Percentiles rank a stretch among this genome's conserved stretches.
phyloP scores from a whole-genome alignment of 1,140 invertebrate genomes.

The Hycleus phaleratus region DNA sequence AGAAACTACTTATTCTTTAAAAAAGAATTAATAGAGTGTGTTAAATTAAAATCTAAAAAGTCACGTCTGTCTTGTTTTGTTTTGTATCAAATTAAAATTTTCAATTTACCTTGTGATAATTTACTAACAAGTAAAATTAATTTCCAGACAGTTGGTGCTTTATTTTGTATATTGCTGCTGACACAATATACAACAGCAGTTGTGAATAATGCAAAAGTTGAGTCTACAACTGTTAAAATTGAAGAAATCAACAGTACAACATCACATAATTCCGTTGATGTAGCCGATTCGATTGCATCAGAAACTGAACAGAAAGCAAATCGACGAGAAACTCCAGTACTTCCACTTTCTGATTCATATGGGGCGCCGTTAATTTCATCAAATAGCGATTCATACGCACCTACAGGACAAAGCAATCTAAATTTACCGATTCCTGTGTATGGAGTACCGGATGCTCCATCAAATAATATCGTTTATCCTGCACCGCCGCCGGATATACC shows the following conservation, averaged over 20 bases:
- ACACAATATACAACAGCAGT: conserved; percentile 32
- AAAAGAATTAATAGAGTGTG: too few relatives aligned
- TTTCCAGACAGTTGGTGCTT: conserved; percentile 35
- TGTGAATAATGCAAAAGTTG: conserved; percentile 32
- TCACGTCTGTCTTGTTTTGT: too few relatives aligned
- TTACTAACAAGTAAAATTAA: not conserved
- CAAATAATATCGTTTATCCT: conserved; percentile 43
- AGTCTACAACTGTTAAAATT: conserved; percentile 2
- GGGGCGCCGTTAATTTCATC: conserved; percentile 43
- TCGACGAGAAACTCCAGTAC: conserved; percentile 44
- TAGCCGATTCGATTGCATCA: conserved; percentile 24
- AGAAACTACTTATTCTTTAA: too few relatives aligned
- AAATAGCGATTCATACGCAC: conserved; percentile 37
- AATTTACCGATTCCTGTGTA: conserved; percentile 47
- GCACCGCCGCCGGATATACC: conserved; percentile 43
- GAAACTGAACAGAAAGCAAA: conserved; percentile 39
- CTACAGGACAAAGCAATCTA: conserved; percentile 38
- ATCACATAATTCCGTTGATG: conserved; percentile 9
- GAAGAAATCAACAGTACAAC: not conserved
- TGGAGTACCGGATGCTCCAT: conserved; percentile 44
- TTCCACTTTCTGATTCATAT: conserved; percentile 43
- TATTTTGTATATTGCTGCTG: conserved; percentile 25
- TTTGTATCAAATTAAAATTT: too few relatives aligned
- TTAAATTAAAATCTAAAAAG: too few relatives aligned
- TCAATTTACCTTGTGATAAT: too few relatives aligned